Base-by-base conservation (phyloP, 2,888 invertebrate genomes). In the Bombylius discolor region DNA sequence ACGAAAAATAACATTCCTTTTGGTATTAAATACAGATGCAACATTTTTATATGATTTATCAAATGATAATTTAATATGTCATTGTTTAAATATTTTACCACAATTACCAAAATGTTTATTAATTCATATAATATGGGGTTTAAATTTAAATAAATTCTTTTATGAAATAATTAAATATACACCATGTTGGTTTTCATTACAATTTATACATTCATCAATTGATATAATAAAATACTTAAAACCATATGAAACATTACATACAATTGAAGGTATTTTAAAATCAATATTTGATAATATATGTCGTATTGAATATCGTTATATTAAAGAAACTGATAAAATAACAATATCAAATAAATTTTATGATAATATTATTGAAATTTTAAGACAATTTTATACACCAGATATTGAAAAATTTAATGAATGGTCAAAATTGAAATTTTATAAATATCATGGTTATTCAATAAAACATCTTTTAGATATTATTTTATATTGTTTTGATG, bases 181-280 rank as follows among this genome's bases (percentile, higher is more conserved):
- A 5, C 70, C 70, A 1, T 64, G 65, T 32, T 70, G 70, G 70
- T 67, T 70, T 52, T 58, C 65, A 0, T 64, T 67, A 55, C 68
- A 69, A 53, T 67, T 67, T 55, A 64, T 67, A 36, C 67, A 67
- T 46, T 60, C 65, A 4, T 64, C 65, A 4, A 60, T 64, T 5
- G 65, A 66, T 36, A 64, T 67, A 1, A 53, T 70, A 5, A 67
- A 68, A 49, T 63, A 62, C 53, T 60, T 62, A 12, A 64, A 69
- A 55, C 64, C 68, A 2, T 67, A 64, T 52, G 65, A 66, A n/a
- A 65, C 65, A 4, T 58, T 69, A 1, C 50, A 59, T 0, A 67
- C 67, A 56, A 66, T 68, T 0, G 64, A 67, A 13, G 54, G 61
- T 1, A 44, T 70, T 5, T 57, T 69, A 1, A 63, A 60, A 36